A percentile compares a stretch with the other conserved stretches of the same genome.
phyloP scores from a whole-genome alignment of 1,140 invertebrate genomes.

The Zaprionus camerounensis region DNA sequence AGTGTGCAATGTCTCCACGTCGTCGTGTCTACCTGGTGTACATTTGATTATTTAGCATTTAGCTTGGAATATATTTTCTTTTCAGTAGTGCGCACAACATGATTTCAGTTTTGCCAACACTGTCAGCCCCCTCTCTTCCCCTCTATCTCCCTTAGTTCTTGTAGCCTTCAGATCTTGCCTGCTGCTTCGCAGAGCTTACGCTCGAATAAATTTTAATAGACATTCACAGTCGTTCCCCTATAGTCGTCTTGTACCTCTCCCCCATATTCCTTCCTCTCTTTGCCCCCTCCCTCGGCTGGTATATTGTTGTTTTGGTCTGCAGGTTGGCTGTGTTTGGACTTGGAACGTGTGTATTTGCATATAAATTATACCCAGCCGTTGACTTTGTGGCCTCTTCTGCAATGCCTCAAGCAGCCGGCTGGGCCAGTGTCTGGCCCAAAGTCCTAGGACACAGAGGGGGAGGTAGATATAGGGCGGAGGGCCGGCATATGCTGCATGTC shows the following conservation, averaged over 20 bases:
- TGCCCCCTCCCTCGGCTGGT: conserved; percentile 17
- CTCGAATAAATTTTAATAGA: conserved; percentile 83
- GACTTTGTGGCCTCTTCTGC: conserved; percentile 77
- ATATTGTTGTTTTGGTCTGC: conserved; percentile 47
- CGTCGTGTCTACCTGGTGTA: conserved; percentile 54
- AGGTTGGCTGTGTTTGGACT: conserved; percentile 59
- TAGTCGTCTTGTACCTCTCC: background rate
- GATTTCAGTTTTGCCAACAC: conserved; percentile 73
- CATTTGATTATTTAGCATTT: conserved; percentile 81
- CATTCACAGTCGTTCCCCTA: conserved; percentile 65
- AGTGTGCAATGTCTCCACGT: conserved; percentile 19
- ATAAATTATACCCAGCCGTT: conserved; percentile 81
- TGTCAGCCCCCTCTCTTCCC: background rate
- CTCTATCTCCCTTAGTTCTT: background rate
- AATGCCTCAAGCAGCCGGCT: conserved; percentile 73
- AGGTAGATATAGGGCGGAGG: background rate
- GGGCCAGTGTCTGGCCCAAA: conserved; percentile 28
- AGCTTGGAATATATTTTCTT: conserved; percentile 77
- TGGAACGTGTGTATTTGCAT: conserved; percentile 79
- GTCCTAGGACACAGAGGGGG: background rate
- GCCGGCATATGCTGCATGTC: conserved; percentile 75
- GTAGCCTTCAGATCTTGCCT: conserved; percentile 31
- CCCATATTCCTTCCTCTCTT: background rate
- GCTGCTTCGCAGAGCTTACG: conserved; percentile 69
- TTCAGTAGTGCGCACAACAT: conserved; percentile 73